Conservation (phyloP, 1,140 invertebrate genomes). For the Rhyzopertha dominica region DNA sequence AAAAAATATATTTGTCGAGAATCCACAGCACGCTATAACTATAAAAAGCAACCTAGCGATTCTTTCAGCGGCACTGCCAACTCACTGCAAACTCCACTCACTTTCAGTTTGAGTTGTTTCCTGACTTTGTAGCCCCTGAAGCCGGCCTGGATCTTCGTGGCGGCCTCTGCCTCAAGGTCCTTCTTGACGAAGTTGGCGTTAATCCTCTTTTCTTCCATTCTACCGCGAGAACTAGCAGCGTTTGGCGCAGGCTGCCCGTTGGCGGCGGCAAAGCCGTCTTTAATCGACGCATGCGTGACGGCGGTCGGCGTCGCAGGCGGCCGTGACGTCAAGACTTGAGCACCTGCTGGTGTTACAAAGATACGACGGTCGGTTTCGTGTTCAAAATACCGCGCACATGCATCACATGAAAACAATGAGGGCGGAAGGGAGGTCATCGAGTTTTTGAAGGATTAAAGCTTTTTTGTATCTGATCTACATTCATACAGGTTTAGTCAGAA, state of each 20-base stretch:
- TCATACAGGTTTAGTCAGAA: too few species aligned
- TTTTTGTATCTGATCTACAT: too few species aligned
- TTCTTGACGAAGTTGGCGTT: constrained; percentile 33
- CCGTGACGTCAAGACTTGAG: constrained; percentile 35
- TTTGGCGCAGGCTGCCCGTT: constrained; percentile 6
- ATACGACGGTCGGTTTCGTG: too few species aligned
- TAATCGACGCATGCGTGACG: constrained; percentile 24
- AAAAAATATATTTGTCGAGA: too few species aligned
- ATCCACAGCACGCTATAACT: too few species aligned
- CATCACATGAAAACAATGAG: too few species aligned
- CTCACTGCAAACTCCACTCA: too few species aligned
- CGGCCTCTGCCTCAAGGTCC: constrained; percentile 52
- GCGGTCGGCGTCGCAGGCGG: constrained; percentile 15
- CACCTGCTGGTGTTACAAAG: constrained; percentile 38
- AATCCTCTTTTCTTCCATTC: constrained; percentile 32
- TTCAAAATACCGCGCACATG: too few species aligned
- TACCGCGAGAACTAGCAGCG: constrained; percentile 21
- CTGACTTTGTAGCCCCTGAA: constrained; percentile 66
- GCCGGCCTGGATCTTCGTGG: constrained; percentile 69
- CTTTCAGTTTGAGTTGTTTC: constrained; percentile 54
- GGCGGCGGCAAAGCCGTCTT: constrained; percentile 23
- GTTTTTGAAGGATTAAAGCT: too few species aligned
- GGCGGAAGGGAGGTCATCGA: too few species aligned
- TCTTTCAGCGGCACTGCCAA: too few species aligned
- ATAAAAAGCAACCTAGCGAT: too few species aligned